Percentiles rank a stretch among this genome's conserved stretches.
Evolutionary conservation across 2,113 vertebrate species (phyloP).

Genomic region (Phainopepla nitens): DNA sequence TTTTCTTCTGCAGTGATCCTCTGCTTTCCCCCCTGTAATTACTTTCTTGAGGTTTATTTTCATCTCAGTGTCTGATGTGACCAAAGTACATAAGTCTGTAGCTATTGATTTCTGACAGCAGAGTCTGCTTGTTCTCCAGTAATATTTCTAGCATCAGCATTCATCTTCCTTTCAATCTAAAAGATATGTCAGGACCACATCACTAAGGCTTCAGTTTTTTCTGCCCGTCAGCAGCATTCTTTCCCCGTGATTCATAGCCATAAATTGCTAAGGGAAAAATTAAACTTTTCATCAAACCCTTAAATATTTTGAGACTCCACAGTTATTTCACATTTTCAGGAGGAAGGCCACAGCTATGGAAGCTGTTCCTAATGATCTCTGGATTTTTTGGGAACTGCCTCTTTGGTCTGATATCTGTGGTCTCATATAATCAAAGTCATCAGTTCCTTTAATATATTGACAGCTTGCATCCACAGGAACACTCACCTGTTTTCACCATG

Average conservation of each 20-base stretch:
- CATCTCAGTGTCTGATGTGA: constrained; percentile 17
- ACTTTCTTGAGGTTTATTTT: constrained; percentile 51
- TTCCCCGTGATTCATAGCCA: constrained; percentile 27
- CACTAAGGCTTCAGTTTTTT: constrained; percentile 7
- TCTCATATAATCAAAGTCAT: background rate
- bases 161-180: constrained; percentile 48
- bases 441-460: background rate
- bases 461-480: background rate
- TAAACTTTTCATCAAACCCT: constrained; percentile 44
- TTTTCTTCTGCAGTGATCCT: background rate
- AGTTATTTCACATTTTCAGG: background rate
- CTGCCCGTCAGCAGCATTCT: constrained; percentile 47
- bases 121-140: constrained; percentile 39
- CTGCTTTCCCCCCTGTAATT: background rate
- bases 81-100: constrained; percentile 37
- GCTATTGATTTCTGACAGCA: constrained; percentile 59
- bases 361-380: background rate
- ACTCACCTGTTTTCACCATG: background rate
- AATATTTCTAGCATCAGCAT: constrained; percentile 57
- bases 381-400: background rate
- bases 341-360: background rate
- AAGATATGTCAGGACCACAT: constrained; percentile 45
- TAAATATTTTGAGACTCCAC: background rate
- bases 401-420: background rate
- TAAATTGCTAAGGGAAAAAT: constrained; percentile 34